Evolutionary conservation across 2,888 invertebrate species (phyloP).

Genomic region (Athalia rosae): DNA sequence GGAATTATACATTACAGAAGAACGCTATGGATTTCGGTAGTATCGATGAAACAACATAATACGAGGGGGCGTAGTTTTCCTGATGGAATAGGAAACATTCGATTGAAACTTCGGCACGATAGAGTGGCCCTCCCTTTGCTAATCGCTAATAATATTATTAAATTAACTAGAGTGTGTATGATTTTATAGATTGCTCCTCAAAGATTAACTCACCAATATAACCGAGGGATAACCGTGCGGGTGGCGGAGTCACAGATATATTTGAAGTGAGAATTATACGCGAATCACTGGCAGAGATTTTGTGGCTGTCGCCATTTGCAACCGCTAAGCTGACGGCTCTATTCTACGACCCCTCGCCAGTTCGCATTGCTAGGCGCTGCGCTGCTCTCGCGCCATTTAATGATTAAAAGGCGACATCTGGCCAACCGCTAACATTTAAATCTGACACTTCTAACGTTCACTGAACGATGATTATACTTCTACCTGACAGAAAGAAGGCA

Average conservation of each 20-base stretch:
- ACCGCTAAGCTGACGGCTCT: slow-evolving; percentile 66
- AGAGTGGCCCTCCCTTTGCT: slow-evolving; percentile 38
- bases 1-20: background rate
- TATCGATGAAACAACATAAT: slow-evolving; percentile 8
- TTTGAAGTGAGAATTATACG: slow-evolving; percentile 66
- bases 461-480: too few relatives aligned
- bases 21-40: background rate
- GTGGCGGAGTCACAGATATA: slow-evolving; percentile 63
- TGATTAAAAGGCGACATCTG: slow-evolving; percentile 50
- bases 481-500: too few relatives aligned
- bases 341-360: slow-evolving; percentile 43
- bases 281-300: slow-evolving; percentile 68
- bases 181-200: background rate
- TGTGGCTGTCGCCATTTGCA: slow-evolving; percentile 72
- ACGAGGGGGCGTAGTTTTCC: slow-evolving; percentile 25
- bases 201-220: slow-evolving; percentile 64
- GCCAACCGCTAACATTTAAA: slow-evolving; percentile 51
- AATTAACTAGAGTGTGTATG: slow-evolving; percentile 12
- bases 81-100: slow-evolving; percentile 16
- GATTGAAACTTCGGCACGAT: slow-evolving; percentile 30
- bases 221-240: slow-evolving; percentile 59
- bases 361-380: slow-evolving; percentile 30
- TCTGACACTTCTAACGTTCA: background rate
- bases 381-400: slow-evolving; percentile 18
- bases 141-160: slow-evolving; percentile 35